Base-by-base conservation (phyloP, 2,797 vertebrate species). In the Lacerta bilineata region DNA sequence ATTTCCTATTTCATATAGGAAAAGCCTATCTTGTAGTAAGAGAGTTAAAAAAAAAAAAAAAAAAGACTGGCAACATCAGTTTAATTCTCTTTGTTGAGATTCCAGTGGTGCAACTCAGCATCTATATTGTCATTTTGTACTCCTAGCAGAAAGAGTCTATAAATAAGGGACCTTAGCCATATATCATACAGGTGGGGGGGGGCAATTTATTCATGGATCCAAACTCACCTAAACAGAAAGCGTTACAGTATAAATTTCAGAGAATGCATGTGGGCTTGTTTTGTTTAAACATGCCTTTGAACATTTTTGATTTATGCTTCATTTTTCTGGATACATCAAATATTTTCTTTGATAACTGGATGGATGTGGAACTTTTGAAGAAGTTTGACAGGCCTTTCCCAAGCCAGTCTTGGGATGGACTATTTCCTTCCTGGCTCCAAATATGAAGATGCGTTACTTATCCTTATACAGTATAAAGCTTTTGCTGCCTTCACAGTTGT, bases 71-170 rank as follows among this genome's bases (percentile, higher is more conserved):
- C 61, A 87, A 93, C 76, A 72, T 1, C 2, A 64, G 29, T 83
- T 90, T 93, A 91, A 75, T 90, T 91, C n/a, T 88, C 13, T 68
- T 94, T 91, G 36, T 94, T 93, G 86, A 0, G 0, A 36, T 91
- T 88, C 66, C 80, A 50, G 71, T 91, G 36, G 23, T 50, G 72
- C 46, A 29, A 75, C 80, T 93, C 89, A 69, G 55, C 93, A 89
- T 91, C 93, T 78, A 89, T 85, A 79, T 6, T 66, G 89, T 78
- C 90, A 80, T 84, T 95, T 96, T 94, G 88, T 72, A 85, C 83
- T 78, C 89, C 88, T 93, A 87, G 25, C 91, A 92, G 83, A 85
- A 94, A 95, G 93, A 33, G 55, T 80, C 69, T 91, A 83, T 95
- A 89, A 95, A 95, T 91, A 87, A 91, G 55, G 69, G 87, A 88